Evolutionary conservation across 1,140 invertebrate genomes (phyloP).

Genomic region (Lepidurus arcticus): DNA sequence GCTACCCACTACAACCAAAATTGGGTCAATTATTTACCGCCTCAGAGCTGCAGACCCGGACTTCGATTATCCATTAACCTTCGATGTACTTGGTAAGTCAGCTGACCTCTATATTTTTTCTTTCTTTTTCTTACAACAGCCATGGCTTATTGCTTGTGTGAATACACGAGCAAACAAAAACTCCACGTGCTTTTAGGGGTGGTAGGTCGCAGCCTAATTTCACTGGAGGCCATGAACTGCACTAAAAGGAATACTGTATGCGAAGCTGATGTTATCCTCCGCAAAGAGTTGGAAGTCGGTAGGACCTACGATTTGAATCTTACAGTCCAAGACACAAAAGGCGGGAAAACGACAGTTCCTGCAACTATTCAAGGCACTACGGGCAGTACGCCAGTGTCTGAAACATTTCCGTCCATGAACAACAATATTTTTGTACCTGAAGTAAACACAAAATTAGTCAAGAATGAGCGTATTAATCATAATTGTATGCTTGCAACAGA

Average conservation of each 20-base stretch:
- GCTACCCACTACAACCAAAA: slow-evolving; percentile 69
- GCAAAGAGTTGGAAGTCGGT: slow-evolving; percentile 62
- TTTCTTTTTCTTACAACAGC: slow-evolving; percentile 28
- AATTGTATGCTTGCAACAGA: background rate
- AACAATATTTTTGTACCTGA: slow-evolving; percentile 71
- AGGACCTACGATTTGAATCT: slow-evolving; percentile 69
- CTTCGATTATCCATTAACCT: slow-evolving; percentile 75
- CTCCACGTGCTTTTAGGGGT: slow-evolving; percentile 46
- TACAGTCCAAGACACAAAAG: slow-evolving; percentile 67
- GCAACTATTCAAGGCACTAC: slow-evolving; percentile 77
- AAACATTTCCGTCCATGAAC: slow-evolving; percentile 74
- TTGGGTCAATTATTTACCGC: slow-evolving; percentile 75
- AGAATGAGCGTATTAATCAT: background rate
- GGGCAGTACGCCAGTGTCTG: slow-evolving; percentile 61
- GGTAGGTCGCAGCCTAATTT: slow-evolving; percentile 60
- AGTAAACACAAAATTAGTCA: slow-evolving; percentile 48
- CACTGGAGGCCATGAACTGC: slow-evolving; percentile 70
- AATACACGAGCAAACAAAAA: background rate
- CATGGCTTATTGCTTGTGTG: slow-evolving; percentile 24
- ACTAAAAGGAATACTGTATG: slow-evolving; percentile 73
- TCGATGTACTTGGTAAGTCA: slow-evolving; percentile 64
- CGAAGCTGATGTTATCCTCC: slow-evolving; percentile 73
- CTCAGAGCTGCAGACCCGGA: slow-evolving; percentile 78
- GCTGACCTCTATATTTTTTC: slow-evolving; percentile 27
- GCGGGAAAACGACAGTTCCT: slow-evolving; percentile 64